Base-by-base conservation (phyloP, 2,797 vertebrate genomes). In the Typhlichthys subterraneus region DNA sequence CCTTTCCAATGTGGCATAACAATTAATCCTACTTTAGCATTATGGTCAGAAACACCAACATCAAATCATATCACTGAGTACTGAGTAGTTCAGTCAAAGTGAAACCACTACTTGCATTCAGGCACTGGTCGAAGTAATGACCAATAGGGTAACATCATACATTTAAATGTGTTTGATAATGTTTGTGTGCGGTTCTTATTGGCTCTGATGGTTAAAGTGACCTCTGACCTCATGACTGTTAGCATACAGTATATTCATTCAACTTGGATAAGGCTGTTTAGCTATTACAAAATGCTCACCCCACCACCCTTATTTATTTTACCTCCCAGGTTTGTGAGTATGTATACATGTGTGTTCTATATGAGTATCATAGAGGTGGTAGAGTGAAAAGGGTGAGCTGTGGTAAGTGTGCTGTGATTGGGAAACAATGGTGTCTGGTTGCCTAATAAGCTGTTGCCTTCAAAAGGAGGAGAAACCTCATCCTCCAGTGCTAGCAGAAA, bases 381-480 rank as follows among this genome's bases (percentile, higher is more conserved):
- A 29, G 59, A 65, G 80, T 73, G 85, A 84, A 81, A 83, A 57
- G 70, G 68, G 56, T 66, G 78, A 87, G 83, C 82, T 64, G 6
- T 63, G 57, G 67, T 88, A 93, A 91, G 91, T 91, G 91, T 88
- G 87, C 89, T 85, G 83, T 69, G 84, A 90, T 92, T 91, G 88
- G 88, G 89, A 93, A 91, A 92, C 90, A 91, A 88, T 88, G 85
- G 92, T 87, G 79, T 94, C 91, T 61, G 74, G 85, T 93, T 93
- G 90, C 92, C 90, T 90, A 92, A 93, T 93, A 90, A 92, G 86
- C 90, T 88, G 89, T 80, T 88, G 83, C 85, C 82, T 90, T 92
- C 87, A 92, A 90, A 90, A 38, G 86, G 62, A 86, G 82, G 85
- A 49, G 85, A 91, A 90, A 89, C 88, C 77, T 80, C 87, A 92